Evolutionary conservation across 2,888 invertebrate genomes (phyloP).

Genomic region (Hermaeophaga mercurialis): DNA sequence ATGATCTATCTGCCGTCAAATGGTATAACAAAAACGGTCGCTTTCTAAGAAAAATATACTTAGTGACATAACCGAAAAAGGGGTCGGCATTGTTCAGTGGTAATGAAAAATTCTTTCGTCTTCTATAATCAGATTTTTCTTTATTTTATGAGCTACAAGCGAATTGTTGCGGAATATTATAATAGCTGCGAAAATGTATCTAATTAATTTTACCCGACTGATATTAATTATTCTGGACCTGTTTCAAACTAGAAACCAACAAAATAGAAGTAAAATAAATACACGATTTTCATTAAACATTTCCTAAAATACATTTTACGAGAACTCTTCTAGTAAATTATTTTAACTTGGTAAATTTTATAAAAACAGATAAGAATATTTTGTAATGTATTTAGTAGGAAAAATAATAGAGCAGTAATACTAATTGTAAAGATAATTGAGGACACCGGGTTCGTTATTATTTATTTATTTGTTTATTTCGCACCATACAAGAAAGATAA

Average conservation of each 20-base stretch:
- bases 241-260: neutral
- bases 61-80: neutral
- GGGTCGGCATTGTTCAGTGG: neutral
- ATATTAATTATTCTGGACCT: neutral
- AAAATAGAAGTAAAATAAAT: no score
- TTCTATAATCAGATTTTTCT: neutral
- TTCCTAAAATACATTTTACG: no score
- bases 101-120: conserved; percentile 6
- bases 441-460: no score
- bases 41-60: conserved; percentile 2
- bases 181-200: neutral
- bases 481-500: no score
- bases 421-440: no score
- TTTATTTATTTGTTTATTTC: no score
- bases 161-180: neutral
- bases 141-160: neutral
- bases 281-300: no score
- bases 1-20: conserved; percentile 1
- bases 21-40: neutral
- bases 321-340: no score
- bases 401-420: no score
- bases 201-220: neutral
- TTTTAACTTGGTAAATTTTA: no score
- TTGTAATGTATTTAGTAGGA: no score
- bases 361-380: no score